phyloP scores from a whole-genome alignment of 2,888 invertebrate species.

The Pemphredon lugubris region DNA sequence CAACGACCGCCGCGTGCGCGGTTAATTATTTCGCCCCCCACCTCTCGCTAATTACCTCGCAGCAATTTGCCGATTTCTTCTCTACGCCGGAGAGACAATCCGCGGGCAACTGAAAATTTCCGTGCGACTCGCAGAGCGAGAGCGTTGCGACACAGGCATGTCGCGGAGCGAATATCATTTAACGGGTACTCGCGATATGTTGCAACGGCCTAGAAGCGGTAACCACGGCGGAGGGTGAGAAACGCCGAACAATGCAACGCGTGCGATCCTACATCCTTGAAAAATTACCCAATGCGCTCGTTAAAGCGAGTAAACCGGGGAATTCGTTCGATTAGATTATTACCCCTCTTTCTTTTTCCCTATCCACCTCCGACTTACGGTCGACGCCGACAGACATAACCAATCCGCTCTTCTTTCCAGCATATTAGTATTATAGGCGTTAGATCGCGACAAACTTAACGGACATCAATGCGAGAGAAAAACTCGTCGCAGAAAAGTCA shows the following conservation, averaged over 20 bases:
- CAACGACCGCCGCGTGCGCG: no score
- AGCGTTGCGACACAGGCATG: slow-evolving; percentile 39
- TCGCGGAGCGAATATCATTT: slow-evolving; percentile 48
- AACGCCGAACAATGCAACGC: slow-evolving; percentile 50
- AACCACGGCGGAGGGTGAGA: slow-evolving; percentile 38
- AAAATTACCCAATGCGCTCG: slow-evolving; percentile 39
- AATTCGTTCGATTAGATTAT: slow-evolving; percentile 15
- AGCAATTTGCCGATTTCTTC: background rate
- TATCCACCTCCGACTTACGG: background rate
- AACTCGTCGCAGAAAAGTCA: no score
- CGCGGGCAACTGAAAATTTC: slow-evolving; percentile 30
- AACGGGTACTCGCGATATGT: slow-evolving; percentile 58
- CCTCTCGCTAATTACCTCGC: no score
- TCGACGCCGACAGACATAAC: no score
- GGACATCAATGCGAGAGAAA: no score
- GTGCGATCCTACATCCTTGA: slow-evolving; percentile 49
- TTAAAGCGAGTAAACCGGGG: slow-evolving; percentile 25
- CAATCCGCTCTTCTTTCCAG: no score
- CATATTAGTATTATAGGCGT: no score
- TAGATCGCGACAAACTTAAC: no score
- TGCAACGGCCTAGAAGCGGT: slow-evolving; percentile 46
- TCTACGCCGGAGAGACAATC: slow-evolving; percentile 5
- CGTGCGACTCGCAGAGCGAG: slow-evolving; percentile 22
- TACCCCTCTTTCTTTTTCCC: background rate
- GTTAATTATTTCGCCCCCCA: no score